Conservation (phyloP, 2,797 vertebrate species). For the Dendrocincla tyrannina region DNA sequence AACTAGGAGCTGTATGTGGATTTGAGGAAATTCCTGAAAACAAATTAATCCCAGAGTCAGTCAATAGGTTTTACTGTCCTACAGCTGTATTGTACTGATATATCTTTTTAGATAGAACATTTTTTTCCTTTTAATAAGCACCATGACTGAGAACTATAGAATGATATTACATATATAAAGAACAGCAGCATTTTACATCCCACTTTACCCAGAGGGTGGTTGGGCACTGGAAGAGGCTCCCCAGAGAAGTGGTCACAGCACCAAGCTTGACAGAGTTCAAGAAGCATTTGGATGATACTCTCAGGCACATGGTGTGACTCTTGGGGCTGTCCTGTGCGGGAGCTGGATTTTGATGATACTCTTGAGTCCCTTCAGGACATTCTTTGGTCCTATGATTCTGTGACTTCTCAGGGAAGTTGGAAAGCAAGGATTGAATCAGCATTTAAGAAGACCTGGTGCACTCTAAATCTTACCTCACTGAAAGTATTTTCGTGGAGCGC, state of each 20-base stretch:
- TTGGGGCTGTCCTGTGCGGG: neutral
- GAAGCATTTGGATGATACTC: neutral
- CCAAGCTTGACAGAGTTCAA: neutral
- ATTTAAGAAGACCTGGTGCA: neutral
- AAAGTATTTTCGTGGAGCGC: neutral
- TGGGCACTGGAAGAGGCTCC: neutral
- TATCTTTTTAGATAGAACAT: neutral
- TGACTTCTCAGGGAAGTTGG: neutral
- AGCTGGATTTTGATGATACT: neutral
- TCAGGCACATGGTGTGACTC: neutral
- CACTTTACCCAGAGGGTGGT: neutral
- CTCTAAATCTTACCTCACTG: neutral
- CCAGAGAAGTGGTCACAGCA: neutral
- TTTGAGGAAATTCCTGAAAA: slow-evolving; percentile 66
- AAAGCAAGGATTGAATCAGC: neutral
- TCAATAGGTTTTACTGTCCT: slow-evolving; percentile 53
- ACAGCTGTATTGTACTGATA: slow-evolving; percentile 3
- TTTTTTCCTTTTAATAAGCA: neutral
- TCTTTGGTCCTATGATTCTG: neutral
- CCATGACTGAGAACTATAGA: neutral
- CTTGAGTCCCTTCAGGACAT: neutral
- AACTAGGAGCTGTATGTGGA: neutral
- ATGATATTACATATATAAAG: neutral
- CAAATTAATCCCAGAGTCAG: slow-evolving; percentile 32
- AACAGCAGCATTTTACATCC: neutral